A percentile compares a stretch with the other conserved stretches of the same genome.
Evolutionary conservation across 1,140 invertebrate genomes (phyloP).

Genomic region (Coptotermes formosanus): DNA sequence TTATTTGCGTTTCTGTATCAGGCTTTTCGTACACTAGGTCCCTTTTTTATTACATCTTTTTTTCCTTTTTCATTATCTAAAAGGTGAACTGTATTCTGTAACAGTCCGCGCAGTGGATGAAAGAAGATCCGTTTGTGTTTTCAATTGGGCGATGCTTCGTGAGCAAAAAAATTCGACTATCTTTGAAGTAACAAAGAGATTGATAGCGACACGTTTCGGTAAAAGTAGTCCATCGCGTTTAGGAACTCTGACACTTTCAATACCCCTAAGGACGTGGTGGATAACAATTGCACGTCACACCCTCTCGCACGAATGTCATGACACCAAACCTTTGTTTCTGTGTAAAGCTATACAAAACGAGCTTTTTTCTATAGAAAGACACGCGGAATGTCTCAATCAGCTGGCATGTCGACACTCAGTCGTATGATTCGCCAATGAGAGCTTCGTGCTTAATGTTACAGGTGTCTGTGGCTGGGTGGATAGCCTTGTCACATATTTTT

Average conservation of each 20-base stretch:
- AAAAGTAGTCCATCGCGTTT: neutral
- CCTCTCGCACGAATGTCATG: too few relatives aligned
- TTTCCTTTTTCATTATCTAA: too few relatives aligned
- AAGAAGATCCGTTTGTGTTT: neutral
- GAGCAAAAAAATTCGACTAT: neutral
- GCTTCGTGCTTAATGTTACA: too few relatives aligned
- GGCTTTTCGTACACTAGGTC: too few relatives aligned
- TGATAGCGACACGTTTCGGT: neutral
- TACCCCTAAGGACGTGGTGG: neutral
- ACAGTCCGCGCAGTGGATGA: too few relatives aligned
- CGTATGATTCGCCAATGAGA: too few relatives aligned
- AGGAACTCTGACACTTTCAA: neutral
- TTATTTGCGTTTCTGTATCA: too few relatives aligned
- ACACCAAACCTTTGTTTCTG: neutral
- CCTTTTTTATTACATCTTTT: too few relatives aligned
- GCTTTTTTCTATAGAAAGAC: neutral
- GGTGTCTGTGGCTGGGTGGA: too few relatives aligned
- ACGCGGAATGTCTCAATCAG: neutral
- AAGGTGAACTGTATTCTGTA: too few relatives aligned
- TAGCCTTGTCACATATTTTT: too few relatives aligned
- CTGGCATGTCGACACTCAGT: neutral
- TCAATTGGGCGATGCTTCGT: neutral
- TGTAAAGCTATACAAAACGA: neutral
- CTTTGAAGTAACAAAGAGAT: slow-evolving; percentile 1
- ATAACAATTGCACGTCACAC: too few relatives aligned